phyloP scores from a whole-genome alignment of 2,797 vertebrate genomes.

The Acanthiza pusilla region DNA sequence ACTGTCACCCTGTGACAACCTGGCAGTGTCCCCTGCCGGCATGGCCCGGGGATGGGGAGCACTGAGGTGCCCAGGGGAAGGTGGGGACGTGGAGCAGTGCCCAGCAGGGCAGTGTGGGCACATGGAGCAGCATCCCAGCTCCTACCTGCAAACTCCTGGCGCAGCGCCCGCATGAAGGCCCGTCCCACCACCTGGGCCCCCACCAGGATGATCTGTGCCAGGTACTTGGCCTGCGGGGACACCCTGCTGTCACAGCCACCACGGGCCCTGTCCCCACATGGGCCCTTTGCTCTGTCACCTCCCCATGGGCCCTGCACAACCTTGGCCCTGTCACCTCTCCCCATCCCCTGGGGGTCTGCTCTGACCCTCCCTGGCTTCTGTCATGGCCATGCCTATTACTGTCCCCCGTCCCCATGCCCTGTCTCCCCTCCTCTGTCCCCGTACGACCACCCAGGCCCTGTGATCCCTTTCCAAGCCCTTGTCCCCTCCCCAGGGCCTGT shows the following conservation, averaged over 20 bases:
- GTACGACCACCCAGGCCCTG: not conserved
- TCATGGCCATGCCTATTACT: not conserved
- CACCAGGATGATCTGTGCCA: slow-evolving; percentile 94
- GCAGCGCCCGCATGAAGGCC: slow-evolving; percentile 89
- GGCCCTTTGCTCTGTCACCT: not conserved
- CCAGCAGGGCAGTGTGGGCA: not conserved
- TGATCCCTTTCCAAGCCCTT: not conserved
- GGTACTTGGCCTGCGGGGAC: slow-evolving; percentile 85
- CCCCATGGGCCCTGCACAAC: not conserved
- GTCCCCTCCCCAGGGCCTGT: not conserved
- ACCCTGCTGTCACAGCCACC: not conserved
- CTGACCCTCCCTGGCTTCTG: not conserved
- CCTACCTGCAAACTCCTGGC: slow-evolving; percentile 91
- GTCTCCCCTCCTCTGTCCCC: too few relatives aligned
- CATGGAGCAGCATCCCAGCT: not conserved
- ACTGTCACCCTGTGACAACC: not conserved
- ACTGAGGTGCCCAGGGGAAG: not conserved
- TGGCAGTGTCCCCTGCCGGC: not conserved
- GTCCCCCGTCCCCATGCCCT: too few relatives aligned
- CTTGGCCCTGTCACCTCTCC: not conserved
- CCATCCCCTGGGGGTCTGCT: too few relatives aligned
- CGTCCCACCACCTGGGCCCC: slow-evolving; percentile 92
- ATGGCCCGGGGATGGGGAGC: accelerated
- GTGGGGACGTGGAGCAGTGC: not conserved
- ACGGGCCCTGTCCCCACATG: not conserved